A percentile compares a stretch with the other conserved stretches of the same genome.
These are phyloP conservation scores for Camelus bactrianus DNA, from an alignment of 2,113 vertebrate genomes.

Conservation along the genomic window DNA sequence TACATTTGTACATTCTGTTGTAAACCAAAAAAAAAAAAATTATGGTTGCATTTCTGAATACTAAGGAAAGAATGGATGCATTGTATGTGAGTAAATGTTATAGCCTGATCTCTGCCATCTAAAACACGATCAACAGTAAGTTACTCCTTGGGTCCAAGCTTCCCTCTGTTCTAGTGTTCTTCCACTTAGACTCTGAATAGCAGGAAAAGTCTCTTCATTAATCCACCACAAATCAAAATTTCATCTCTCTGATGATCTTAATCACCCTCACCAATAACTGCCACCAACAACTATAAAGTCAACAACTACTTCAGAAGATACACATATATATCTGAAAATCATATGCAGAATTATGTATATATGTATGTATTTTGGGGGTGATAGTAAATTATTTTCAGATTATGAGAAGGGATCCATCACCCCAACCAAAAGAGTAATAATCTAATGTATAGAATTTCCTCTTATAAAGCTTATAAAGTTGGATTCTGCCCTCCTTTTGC, in stretches of 20 bases:
- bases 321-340: neutral
- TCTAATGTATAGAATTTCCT: neutral
- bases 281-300: neutral
- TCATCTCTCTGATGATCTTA: neutral
- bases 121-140: conserved; percentile 1
- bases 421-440: neutral
- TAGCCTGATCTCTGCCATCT: neutral
- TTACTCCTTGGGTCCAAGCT: neutral
- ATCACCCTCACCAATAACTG: neutral
- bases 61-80: neutral
- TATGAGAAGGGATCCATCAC: neutral
- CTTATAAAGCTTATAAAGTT: neutral
- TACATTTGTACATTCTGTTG: conserved; percentile 45
- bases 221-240: neutral
- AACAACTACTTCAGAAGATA: conserved; percentile 12
- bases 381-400: neutral
- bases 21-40: neutral
- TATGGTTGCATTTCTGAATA: neutral
- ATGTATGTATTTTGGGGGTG: neutral
- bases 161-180: neutral
- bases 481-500: neutral
- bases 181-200: neutral
- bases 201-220: neutral
- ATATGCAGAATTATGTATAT: neutral
- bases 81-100: neutral